Percentiles rank a stretch among this genome's conserved stretches.
phyloP scores from a whole-genome alignment of 2,113 vertebrate species.

The Antechinus flavipes region DNA sequence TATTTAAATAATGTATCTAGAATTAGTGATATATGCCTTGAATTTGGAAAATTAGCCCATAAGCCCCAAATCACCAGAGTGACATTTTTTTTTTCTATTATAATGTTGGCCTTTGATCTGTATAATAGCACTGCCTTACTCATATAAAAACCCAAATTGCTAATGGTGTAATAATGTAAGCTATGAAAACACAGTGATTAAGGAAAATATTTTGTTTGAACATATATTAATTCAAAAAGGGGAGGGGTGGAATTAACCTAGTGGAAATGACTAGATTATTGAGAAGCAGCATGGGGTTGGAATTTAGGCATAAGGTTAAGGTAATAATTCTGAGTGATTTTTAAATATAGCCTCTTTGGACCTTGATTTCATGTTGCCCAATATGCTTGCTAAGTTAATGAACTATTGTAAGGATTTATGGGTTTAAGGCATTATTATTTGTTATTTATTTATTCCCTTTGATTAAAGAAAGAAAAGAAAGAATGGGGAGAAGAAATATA shows the following conservation, averaged over 20 bases:
- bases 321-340: background rate
- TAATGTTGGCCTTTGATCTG: background rate
- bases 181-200: background rate
- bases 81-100: background rate
- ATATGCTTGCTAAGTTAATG: background rate
- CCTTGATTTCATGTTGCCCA: background rate
- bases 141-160: background rate
- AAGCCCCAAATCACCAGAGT: background rate
- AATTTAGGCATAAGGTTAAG: background rate
- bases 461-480: background rate
- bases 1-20: background rate
- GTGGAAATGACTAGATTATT: background rate
- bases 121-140: background rate
- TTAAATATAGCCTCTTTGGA: background rate
- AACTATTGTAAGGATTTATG: background rate
- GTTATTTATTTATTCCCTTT: background rate
- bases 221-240: background rate
- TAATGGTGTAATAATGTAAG: background rate
- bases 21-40: background rate
- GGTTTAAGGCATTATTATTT: background rate
- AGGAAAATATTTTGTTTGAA: background rate
- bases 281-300: background rate
- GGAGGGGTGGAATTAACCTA: background rate
- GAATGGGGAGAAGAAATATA: background rate
- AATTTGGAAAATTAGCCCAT: background rate